Conservation (phyloP, 1,140 invertebrate species). For the Drosophila seguyi region DNA sequence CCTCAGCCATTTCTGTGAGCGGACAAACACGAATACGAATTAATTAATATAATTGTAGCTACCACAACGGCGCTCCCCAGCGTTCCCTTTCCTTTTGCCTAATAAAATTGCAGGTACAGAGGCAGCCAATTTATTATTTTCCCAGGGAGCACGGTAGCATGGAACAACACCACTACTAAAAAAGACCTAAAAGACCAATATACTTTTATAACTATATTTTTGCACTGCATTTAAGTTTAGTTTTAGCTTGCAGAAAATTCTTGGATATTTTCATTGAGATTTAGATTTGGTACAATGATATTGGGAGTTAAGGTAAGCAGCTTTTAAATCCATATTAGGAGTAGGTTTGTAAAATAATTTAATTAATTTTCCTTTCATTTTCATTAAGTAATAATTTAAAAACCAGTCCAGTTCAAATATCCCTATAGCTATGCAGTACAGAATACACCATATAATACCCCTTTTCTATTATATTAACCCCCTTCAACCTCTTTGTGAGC, state of each 20-base stretch:
- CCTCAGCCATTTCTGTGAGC: conserved; percentile 18
- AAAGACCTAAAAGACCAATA: conserved; percentile 18
- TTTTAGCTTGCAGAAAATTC: background rate
- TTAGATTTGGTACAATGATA: background rate
- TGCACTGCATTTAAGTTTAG: conserved; percentile 4
- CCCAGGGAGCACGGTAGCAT: conserved; percentile 14
- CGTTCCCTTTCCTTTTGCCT: conserved; percentile 22
- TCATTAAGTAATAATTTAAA: background rate
- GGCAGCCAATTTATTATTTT: conserved; percentile 69
- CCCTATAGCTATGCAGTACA: background rate
- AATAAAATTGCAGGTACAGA: conserved; percentile 56
- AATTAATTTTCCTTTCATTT: background rate
- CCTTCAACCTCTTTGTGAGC: conserved; percentile 12
- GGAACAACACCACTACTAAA: conserved; percentile 24
- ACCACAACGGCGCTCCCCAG: conserved; percentile 41
- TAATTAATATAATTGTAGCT: conserved; percentile 78
- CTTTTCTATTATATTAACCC: conserved; percentile 20
- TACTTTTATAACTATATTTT: conserved; percentile 46
- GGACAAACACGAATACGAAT: conserved; percentile 42
- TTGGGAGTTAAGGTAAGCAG: background rate
- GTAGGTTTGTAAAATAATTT: no score
- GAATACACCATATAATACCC: background rate
- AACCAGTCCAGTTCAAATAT: background rate
- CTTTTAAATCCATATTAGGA: no score
- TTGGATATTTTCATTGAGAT: background rate